These are phyloP conservation scores for Myopa testacea DNA, from an alignment of 2,888 invertebrate genomes.

Conservation along the genomic window DNA sequence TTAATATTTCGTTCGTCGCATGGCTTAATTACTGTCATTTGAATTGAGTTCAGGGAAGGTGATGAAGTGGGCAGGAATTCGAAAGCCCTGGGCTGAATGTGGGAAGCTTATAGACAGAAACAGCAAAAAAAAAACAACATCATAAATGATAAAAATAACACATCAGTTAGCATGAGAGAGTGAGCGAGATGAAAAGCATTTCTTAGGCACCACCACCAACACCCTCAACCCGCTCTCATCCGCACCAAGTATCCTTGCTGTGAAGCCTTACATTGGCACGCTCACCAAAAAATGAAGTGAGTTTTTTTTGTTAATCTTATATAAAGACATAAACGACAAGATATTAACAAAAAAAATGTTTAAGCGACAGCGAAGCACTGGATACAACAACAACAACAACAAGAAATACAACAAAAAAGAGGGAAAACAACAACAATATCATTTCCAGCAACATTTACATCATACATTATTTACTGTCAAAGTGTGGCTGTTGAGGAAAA, in stretches of 20 bases:
- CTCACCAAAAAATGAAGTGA: too few relatives aligned
- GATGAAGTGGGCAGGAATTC: not conserved
- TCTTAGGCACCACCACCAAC: too few relatives aligned
- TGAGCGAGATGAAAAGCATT: not conserved
- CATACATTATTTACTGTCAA: not conserved
- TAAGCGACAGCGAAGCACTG: slow-evolving; percentile 12
- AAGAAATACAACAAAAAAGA: not conserved
- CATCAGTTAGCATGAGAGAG: not conserved
- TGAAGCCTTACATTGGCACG: too few relatives aligned
- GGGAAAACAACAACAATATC: slow-evolving; percentile 27
- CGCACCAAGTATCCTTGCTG: not conserved
- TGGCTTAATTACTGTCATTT: slow-evolving; percentile 42
- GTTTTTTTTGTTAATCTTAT: slow-evolving; percentile 27
- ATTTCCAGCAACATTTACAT: slow-evolving; percentile 6
- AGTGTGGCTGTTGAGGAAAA: slow-evolving; percentile 9
- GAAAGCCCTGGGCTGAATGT: not conserved
- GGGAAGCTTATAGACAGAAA: slow-evolving; percentile 3
- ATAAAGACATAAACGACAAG: slow-evolving; percentile 41
- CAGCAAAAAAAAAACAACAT: not conserved
- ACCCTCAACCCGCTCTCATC: not conserved
- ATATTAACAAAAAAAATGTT: slow-evolving; percentile 37
- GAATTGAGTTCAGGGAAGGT: not conserved
- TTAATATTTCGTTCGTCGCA: slow-evolving; percentile 39
- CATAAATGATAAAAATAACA: not conserved
- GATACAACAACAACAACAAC: not conserved